Base-by-base conservation (phyloP, 2,113 vertebrate genomes). In the Tretioscincus oriximinensis region DNA sequence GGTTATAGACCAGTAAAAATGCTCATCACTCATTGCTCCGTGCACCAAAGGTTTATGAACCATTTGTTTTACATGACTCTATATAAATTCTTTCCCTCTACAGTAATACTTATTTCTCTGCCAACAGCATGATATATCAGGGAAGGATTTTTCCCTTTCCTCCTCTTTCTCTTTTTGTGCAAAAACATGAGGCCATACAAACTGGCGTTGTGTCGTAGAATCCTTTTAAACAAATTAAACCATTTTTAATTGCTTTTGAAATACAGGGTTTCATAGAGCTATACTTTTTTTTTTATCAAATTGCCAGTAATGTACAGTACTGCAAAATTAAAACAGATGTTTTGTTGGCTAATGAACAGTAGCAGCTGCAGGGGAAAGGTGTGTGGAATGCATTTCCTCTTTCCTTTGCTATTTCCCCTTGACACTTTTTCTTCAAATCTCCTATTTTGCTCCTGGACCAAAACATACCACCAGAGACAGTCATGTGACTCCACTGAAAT, bases 1-100 rank as follows among this genome's bases (percentile, higher is more conserved):
- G 72, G 77, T 85, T 75, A 78, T 78, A 78, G 26, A 66, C 76
- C 75, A 45, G 35, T 87, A 82, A 76, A 91, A 76, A 5, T 64
- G 11, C 74, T 9, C 31, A 21, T 51, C n/a, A 77, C 69, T 72
- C 69, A 64, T 22, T 77, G 41, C 67, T 73, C 47, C 41, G 1
- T 9, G 20, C 29, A 22, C 9, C 78, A 65, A 4, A 73, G 64
- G 63, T 80, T 72, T 85, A 72, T 24, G n/a, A 87, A 61, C 24
- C 2, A 51, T 78, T 90, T 81, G 11, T 80, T 89, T 75, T 58
- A 31, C 14, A 83, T 2, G 9, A 64, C 16, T 65, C 80, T 81
- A 67, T 82, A 66, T 80, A 64, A 84, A 82, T 73, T 31, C 2
- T 21, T 67, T 85, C 74, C 80, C 63, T 86, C 51, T 31, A 80